Conservation (phyloP, 1,140 invertebrate genomes). For the Schmidtea mediterranea region DNA sequence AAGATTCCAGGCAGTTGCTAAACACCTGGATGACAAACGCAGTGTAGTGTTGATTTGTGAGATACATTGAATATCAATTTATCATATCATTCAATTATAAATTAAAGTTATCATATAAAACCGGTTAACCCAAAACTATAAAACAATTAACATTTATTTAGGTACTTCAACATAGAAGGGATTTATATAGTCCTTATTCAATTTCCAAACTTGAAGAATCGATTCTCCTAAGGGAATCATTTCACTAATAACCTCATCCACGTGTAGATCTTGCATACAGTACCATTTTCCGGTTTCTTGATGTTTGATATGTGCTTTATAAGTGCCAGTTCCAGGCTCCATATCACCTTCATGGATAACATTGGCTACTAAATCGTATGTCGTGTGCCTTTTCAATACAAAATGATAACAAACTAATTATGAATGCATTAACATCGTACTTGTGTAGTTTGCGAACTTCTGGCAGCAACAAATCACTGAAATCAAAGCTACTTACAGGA, state of each 20-base stretch:
- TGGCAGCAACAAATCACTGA: constrained; percentile 68
- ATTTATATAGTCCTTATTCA: background rate
- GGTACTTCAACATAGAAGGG: no score
- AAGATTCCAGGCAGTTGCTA: no score
- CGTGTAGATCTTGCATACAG: constrained; percentile 94
- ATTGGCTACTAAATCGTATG: constrained; percentile 85
- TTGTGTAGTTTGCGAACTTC: constrained; percentile 43
- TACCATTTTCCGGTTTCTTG: constrained; percentile 54
- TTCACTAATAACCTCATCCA: constrained; percentile 83
- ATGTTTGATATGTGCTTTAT: constrained; percentile 76
- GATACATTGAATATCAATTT: no score
- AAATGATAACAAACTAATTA: background rate
- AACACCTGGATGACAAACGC: no score
- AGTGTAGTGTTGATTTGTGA: no score
- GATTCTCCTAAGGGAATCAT: constrained; percentile 97
- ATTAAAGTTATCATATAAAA: no score
- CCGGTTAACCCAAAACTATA: no score
- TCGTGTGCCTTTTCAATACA: constrained; percentile 29
- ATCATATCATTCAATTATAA: no score
- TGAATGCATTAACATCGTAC: background rate
- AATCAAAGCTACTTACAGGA: constrained; percentile 69
- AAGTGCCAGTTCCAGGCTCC: constrained; percentile 46
- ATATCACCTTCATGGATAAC: constrained; percentile 89
- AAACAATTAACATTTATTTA: no score
- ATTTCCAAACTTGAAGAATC: constrained; percentile 51